A percentile compares a stretch with the other conserved stretches of the same genome.
Conservation (phyloP, 37 sponge, comb jelly and placozoan genomes). For the Dysidea cf. avara region DNA sequence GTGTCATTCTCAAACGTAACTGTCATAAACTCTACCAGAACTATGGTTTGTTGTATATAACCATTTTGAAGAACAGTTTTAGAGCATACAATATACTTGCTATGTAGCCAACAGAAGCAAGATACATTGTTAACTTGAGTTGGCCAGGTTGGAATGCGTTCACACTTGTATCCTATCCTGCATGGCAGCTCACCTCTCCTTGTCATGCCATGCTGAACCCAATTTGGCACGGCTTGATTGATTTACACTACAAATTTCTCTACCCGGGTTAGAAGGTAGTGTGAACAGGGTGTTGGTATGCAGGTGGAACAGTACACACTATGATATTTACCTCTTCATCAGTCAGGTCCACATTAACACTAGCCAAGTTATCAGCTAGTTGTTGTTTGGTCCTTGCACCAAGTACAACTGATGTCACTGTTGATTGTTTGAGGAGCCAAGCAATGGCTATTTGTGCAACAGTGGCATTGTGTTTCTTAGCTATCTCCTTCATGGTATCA, state of each 20-base stretch:
- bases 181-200: neutral
- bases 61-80: too few relatives aligned
- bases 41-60: too few relatives aligned
- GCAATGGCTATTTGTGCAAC: constrained; percentile 88
- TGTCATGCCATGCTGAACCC: neutral
- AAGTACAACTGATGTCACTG: constrained; percentile 77
- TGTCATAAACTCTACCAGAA: too few relatives aligned
- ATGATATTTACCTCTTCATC: constrained; percentile 73
- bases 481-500: constrained; percentile 60
- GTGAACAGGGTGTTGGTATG: neutral
- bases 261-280: too few relatives aligned
- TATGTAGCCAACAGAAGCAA: too few relatives aligned
- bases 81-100: too few relatives aligned
- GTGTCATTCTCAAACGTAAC: too few relatives aligned
- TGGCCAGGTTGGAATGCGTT: too few relatives aligned
- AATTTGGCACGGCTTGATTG: too few relatives aligned
- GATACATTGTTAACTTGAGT: too few relatives aligned
- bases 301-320: neutral
- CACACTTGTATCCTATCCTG: neutral
- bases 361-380: constrained; percentile 74
- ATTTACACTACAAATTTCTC: too few relatives aligned
- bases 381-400: constrained; percentile 75
- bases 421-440: constrained; percentile 76
- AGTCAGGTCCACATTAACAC: constrained; percentile 46
- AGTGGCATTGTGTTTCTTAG: constrained; percentile 36